These are phyloP conservation scores for Athalia cordata DNA, from an alignment of 2,888 invertebrate species.

Conservation along the genomic window DNA sequence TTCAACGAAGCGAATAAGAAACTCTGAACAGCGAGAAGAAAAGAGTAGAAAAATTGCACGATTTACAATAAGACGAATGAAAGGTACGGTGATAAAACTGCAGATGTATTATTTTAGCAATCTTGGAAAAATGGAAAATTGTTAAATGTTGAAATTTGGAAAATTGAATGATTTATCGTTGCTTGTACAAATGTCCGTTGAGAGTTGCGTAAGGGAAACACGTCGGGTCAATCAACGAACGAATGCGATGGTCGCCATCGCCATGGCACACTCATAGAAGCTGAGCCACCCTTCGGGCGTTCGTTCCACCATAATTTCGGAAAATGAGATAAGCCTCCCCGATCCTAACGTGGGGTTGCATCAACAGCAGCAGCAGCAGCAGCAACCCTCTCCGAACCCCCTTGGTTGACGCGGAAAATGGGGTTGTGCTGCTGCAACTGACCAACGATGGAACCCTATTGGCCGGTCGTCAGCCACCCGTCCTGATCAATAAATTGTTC, in stretches of 20 bases:
- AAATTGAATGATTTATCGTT: background rate
- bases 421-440: constrained; percentile 54
- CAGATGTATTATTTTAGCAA: background rate
- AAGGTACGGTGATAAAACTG: constrained; percentile 9
- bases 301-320: constrained; percentile 68
- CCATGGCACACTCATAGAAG: constrained; percentile 8
- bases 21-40: background rate
- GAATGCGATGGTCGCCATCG: constrained; percentile 58
- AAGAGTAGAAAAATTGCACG: background rate
- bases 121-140: background rate
- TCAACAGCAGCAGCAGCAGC: constrained; percentile 44
- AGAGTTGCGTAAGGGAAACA: constrained; percentile 17
- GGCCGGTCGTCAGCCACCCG: constrained; percentile 56
- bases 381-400: constrained; percentile 53
- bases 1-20: background rate
- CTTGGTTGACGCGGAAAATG: constrained; percentile 52
- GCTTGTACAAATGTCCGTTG: constrained; percentile 6
- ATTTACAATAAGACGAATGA: constrained; percentile 15
- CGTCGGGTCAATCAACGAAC: constrained; percentile 35
- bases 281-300: constrained; percentile 61
- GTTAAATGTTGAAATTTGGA: background rate
- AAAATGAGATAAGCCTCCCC: constrained; percentile 69
- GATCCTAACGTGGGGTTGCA: constrained; percentile 51
- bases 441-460: constrained; percentile 58
- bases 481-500: constrained; percentile 71